Evolutionary conservation across 2,797 vertebrate genomes (phyloP), one percentile per base, ranked within the genome.

Genomic region (Cryptoblepharus egeriae): DNA sequence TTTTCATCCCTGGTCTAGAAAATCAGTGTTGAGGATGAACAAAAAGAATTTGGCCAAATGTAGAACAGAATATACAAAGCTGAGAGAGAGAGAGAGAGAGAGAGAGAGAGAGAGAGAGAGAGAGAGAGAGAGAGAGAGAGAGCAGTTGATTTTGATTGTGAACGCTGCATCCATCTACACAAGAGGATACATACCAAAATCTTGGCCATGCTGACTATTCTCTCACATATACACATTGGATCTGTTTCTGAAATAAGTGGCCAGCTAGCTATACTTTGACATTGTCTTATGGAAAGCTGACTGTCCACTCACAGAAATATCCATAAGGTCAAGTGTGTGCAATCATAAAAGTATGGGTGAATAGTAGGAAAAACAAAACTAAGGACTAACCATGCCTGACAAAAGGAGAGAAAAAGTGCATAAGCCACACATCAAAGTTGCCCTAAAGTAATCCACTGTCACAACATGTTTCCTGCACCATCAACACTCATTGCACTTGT

Each of bases 371-470:
- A 16, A 85, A 82, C 6, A 2, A 35, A 26, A n/a, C 12, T 0
- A 57, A 32, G 37, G 35, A 72, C 49, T 68, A 85, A 35, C 70
- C 65, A 7, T 72, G 60, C 86, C 49, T 76, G 87, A 77, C 79
- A 77, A 80, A 76, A 78, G 85, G 20, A 42, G 20, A 64, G 79
- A 8, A 84, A 74, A 85, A 85, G 1, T 1, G 83, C 83, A 87
- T 77, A 90, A 88, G 86, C 86, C 79, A 88, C 83, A 87, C 70
- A 88, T 86, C 74, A 82, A 37, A 0, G 0, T 32, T 2, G 0
- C 61, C 79, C 73, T 85, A 71, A 85, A 90, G 88, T 75, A 64
- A 87, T 60, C 16, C 86, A 39, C 35, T 87, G 83, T 85, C 89
- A 92, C 84, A 91, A 87, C n/a, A 3, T 45, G 9, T 75, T 82